Conservation (phyloP, 2,113 vertebrate genomes). For the Chelonoidis abingdonii region DNA sequence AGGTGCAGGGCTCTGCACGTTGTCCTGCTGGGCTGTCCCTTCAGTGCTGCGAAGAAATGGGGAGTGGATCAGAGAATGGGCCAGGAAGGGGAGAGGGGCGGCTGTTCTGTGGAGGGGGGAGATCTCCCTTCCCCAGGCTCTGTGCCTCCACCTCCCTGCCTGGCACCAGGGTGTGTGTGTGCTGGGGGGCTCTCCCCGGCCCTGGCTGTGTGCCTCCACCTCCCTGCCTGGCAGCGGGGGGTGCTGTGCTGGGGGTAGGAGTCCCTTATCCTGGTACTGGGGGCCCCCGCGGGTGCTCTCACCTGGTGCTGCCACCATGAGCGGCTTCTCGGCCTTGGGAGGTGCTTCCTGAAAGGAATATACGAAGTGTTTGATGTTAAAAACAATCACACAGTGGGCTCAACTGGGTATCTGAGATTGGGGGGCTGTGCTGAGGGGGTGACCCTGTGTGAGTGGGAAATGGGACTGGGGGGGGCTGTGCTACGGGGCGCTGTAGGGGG, state of each 20-base stretch:
- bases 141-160: not conserved
- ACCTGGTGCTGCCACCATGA: not conserved
- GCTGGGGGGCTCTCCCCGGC: not conserved
- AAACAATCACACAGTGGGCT: not conserved
- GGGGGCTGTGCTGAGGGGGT: not conserved
- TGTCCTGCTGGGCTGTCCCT: not conserved
- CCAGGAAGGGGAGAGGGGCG: not conserved
- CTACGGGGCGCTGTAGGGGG: not conserved
- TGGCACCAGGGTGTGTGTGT: not conserved
- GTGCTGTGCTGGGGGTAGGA: not conserved
- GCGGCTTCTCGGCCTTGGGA: rapidly evolving
- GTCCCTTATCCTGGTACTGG: not conserved
- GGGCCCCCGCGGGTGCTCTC: not conserved
- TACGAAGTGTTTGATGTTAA: not conserved
- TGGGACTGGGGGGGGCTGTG: too few relatives aligned
- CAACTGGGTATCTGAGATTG: not conserved
- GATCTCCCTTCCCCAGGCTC: too few relatives aligned
- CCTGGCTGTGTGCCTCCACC: too few relatives aligned
- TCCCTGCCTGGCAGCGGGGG: not conserved
- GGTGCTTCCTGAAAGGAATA: not conserved
- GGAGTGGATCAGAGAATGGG: not conserved
- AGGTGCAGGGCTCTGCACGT: constrained; percentile 14
- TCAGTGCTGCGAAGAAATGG: not conserved
- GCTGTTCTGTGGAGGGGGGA: too few relatives aligned
- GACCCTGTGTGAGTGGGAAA: not conserved